Conservation (phyloP, 1,140 invertebrate species). For the Bombus confusus region DNA sequence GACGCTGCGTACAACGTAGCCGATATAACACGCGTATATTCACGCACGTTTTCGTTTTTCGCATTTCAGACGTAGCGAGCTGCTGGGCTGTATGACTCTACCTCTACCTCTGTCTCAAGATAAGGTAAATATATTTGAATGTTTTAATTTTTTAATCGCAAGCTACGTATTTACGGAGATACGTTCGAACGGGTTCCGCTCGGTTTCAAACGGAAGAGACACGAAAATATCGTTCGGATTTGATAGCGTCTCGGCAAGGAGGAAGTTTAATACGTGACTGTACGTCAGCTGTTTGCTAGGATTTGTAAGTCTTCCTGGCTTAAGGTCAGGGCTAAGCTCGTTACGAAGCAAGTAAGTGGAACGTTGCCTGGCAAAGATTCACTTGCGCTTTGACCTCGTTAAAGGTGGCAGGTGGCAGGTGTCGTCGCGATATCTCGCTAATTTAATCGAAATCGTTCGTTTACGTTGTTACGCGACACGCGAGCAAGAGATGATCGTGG, state of each 20-base stretch:
- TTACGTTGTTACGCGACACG: neutral
- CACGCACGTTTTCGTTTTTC: slow-evolving; percentile 55
- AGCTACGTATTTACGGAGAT: no score
- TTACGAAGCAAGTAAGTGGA: slow-evolving; percentile 71
- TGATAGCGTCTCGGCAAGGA: neutral
- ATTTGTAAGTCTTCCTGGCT: slow-evolving; percentile 72
- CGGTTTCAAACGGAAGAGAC: neutral
- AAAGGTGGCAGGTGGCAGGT: slow-evolving; percentile 38
- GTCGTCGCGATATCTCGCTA: neutral
- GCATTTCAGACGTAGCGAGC: slow-evolving; percentile 85
- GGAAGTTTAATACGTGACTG: neutral
- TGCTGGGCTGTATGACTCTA: slow-evolving; percentile 88
- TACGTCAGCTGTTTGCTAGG: slow-evolving; percentile 39
- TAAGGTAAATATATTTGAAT: slow-evolving; percentile 82
- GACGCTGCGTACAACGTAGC: neutral
- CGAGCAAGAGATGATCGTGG: slow-evolving; percentile 74
- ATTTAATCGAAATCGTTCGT: slow-evolving; percentile 23
- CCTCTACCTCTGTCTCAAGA: slow-evolving; percentile 85
- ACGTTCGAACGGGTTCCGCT: no score
- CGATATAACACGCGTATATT: slow-evolving; percentile 28
- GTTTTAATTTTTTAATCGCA: neutral
- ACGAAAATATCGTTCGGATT: neutral
- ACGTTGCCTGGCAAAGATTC: slow-evolving; percentile 44
- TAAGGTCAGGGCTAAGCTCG: slow-evolving; percentile 79
- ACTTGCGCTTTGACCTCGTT: slow-evolving; percentile 45